Evolutionary conservation across 1,140 invertebrate genomes (phyloP), one percentile per base, ranked within the genome.

Genomic region (Andricus grossulariae): DNA sequence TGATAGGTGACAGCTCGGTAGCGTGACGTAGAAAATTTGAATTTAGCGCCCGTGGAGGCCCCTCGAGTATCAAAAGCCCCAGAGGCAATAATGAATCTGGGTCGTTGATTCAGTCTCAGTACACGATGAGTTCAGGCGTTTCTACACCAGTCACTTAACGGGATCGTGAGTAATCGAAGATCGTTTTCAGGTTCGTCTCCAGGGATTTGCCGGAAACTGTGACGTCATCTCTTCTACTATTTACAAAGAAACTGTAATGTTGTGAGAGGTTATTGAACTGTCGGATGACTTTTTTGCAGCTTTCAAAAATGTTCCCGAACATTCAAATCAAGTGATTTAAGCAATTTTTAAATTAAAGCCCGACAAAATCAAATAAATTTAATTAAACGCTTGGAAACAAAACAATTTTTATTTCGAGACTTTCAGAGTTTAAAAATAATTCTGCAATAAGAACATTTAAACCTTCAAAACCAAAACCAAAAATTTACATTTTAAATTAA

Each of bases 91-190:
- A 66, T 66, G 77, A 83, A 85, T 85, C 75, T 88, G 71, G 86
- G 82, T 83, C 86, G 79, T 81, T 83, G 83, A 84, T 81, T 85
- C 83, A 78, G 79, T 82, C 82, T 84, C 21, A 52, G 51, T 66
- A 55, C 57, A 66, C 57, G 55, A 60, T 45, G 25, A 32, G 39
- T 50, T 60, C 73, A 66, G 50, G 60, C 45, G 73, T 74, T 74
- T 74, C 54, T 45, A 73, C 60, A 72, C 82, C 73, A 72, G 80
- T 54, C 74, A 72, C 72, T 83, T 88, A 90, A 90, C 86, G 88
- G 89, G 85, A 90, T 82, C 84, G 83, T 90, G 89, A 90, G 88
- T 90, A 91, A 90, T 90, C 86, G 84, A 84, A 82, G 75, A 82
- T 79, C 72, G 57, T 66, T 16, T 25, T 25, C 21, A 19, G 16